A percentile compares a stretch with the other conserved stretches of the same genome.
Evolutionary conservation across 2,797 vertebrate species (phyloP).

Genomic region (Lerista edwardsae): DNA sequence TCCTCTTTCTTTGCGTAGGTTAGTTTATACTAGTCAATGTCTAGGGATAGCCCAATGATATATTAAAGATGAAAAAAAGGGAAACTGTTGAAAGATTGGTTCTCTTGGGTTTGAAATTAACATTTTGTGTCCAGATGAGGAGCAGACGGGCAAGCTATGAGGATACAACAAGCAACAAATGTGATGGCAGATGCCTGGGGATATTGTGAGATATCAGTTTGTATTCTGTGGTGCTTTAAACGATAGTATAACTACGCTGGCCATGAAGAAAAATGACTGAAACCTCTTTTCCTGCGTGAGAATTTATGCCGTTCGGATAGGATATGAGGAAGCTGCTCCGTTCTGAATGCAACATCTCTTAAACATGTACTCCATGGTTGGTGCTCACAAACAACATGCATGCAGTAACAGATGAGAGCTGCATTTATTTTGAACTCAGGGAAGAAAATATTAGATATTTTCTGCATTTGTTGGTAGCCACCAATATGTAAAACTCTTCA

Average conservation of each 20-base stretch:
- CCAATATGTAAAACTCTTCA: constrained; percentile 18
- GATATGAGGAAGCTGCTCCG: background rate
- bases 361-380: background rate
- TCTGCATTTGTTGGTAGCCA: constrained; percentile 32
- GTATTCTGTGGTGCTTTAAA: background rate
- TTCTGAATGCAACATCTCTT: background rate
- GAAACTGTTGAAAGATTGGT: background rate
- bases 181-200: background rate
- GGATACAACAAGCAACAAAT: background rate
- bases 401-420: background rate
- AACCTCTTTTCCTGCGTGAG: background rate
- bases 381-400: background rate
- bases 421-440: background rate
- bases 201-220: background rate
- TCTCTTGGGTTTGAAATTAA: background rate
- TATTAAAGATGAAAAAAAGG: background rate
- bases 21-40: background rate
- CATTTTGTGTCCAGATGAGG: background rate
- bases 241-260: background rate
- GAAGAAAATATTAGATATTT: background rate
- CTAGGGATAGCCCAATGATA: background rate
- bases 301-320: background rate
- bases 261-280: background rate
- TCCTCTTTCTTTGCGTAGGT: background rate
- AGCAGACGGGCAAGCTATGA: background rate